phyloP scores from a whole-genome alignment of 2,797 vertebrate species.

The Alectoris magna region DNA sequence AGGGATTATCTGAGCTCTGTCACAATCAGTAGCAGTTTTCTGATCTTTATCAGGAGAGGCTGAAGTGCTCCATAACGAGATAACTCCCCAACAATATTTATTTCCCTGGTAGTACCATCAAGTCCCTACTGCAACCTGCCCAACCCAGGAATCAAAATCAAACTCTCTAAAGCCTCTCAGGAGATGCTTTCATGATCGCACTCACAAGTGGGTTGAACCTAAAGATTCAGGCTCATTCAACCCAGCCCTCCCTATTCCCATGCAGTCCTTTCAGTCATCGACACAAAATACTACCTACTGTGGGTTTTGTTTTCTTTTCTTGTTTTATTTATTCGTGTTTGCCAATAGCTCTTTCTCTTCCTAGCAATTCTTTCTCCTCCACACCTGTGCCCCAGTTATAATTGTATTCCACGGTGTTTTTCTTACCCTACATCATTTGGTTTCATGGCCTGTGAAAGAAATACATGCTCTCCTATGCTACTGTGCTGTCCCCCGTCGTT shows the following conservation, averaged over 20 bases:
- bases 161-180: neutral
- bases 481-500: neutral
- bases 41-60: neutral
- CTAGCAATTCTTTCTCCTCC: neutral
- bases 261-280: neutral
- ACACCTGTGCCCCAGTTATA: neutral
- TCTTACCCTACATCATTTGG: neutral
- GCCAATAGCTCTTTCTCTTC: neutral
- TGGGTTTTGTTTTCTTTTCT: neutral
- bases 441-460: conserved; percentile 2
- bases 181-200: neutral
- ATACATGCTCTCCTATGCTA: neutral
- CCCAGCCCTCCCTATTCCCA: neutral
- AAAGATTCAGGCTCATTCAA: neutral
- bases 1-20: neutral
- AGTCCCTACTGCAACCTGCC: neutral
- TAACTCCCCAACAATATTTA: neutral
- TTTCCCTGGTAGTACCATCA: neutral
- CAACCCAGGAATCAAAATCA: neutral
- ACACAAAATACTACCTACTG: neutral
- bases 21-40: neutral
- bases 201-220: neutral
- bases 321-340: neutral
- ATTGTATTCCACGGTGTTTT: neutral
- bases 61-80: neutral